phyloP scores from a whole-genome alignment of 2,888 invertebrate species.

The Listrodromus nycthemerus region DNA sequence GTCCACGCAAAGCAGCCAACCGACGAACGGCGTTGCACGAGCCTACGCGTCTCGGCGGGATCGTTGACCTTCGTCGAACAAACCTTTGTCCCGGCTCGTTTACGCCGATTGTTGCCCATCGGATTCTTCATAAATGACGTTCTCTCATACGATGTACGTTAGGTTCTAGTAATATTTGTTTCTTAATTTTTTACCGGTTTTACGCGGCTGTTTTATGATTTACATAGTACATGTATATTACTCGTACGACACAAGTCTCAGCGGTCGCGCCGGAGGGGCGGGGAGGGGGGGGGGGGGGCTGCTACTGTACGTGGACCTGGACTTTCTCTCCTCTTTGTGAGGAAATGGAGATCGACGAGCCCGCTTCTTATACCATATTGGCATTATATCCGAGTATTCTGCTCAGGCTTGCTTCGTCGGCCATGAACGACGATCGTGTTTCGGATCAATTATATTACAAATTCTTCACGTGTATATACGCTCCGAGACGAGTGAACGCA shows the following conservation, averaged over 20 bases:
- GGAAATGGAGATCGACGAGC: slow-evolving; percentile 30
- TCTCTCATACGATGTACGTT: not conserved
- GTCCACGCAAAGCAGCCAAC: slow-evolving; percentile 40
- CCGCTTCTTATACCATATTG: slow-evolving; percentile 29
- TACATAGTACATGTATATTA: not conserved
- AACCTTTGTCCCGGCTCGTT: slow-evolving; percentile 34
- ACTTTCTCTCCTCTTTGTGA: slow-evolving; percentile 50
- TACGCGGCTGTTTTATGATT: not conserved
- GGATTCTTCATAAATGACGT: not conserved
- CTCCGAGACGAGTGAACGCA: not conserved
- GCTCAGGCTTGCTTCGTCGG: not conserved
- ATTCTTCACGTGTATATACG: not conserved
- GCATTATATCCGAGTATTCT: slow-evolving; percentile 9
- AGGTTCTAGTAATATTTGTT: not conserved
- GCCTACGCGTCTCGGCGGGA: slow-evolving; percentile 31
- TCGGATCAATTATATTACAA: not conserved
- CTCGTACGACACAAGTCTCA: slow-evolving; percentile 6
- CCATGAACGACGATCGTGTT: not conserved
- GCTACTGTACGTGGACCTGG: slow-evolving; percentile 19
- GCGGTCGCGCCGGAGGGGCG: too few species aligned
- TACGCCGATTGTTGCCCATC: not conserved
- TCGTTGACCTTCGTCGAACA: slow-evolving; percentile 60
- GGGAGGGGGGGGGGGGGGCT: not conserved
- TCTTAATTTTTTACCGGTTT: not conserved
- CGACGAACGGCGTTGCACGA: slow-evolving; percentile 43